These are phyloP conservation scores for Sula dactylatra DNA, from an alignment of 2,113 vertebrate species.

Conservation along the genomic window DNA sequence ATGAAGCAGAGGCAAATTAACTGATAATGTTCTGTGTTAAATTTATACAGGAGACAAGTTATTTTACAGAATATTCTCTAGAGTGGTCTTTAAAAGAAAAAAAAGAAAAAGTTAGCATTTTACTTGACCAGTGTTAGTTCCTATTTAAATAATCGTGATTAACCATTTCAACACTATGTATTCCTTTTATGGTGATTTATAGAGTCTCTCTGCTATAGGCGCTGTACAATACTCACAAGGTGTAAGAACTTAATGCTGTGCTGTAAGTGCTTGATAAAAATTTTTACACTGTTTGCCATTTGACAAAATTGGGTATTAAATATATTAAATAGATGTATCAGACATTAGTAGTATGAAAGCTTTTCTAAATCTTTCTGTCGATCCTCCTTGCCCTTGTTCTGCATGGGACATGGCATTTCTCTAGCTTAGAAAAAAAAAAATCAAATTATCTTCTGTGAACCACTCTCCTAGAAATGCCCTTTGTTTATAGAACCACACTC, in stretches of 20 bases:
- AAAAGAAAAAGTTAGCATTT: background rate
- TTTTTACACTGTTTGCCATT: background rate
- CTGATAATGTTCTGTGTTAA: constrained; percentile 27
- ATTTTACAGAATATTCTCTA: background rate
- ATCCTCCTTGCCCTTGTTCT: background rate
- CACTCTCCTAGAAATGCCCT: background rate
- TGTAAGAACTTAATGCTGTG: background rate
- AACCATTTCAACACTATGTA: background rate
- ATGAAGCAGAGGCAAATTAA: constrained; percentile 30
- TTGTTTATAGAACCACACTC: background rate
- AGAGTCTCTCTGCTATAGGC: background rate
- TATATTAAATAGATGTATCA: background rate
- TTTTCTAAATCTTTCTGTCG: background rate
- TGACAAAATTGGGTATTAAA: background rate
- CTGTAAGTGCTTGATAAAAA: background rate
- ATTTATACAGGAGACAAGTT: constrained; percentile 23
- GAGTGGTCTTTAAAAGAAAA: background rate
- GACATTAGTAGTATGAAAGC: background rate
- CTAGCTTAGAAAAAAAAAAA: background rate
- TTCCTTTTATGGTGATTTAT: background rate
- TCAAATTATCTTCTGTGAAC: background rate
- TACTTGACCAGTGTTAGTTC: background rate
- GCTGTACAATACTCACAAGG: background rate
- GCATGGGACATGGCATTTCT: background rate
- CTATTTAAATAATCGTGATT: background rate